Percentiles rank a stretch among this genome's conserved stretches.
phyloP scores from a whole-genome alignment of 2,113 vertebrate species.

The Cynocephalus volans region DNA sequence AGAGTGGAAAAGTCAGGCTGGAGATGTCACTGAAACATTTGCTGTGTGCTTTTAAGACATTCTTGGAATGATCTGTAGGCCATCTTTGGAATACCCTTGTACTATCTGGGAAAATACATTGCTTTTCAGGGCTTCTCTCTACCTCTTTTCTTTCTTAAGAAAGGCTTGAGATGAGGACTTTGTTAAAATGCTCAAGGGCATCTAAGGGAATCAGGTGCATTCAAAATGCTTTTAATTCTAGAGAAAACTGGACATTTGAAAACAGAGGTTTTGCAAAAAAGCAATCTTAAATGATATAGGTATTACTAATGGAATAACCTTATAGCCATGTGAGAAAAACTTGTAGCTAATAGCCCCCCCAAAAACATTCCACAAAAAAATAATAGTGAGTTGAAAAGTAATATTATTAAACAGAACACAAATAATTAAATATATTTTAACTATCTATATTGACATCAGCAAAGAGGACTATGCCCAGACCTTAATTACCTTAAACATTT shows the following conservation, averaged over 20 bases:
- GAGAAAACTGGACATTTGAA: not conserved
- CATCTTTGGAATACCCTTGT: not conserved
- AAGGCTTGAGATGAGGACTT: not conserved
- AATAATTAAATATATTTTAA: not conserved
- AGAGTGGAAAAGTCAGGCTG: not conserved
- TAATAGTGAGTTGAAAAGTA: not conserved
- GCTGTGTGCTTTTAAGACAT: not conserved
- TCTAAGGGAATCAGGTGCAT: not conserved
- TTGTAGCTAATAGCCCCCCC: not conserved
- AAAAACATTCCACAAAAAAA: not conserved
- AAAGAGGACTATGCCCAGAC: not conserved
- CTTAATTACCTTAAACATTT: not conserved
- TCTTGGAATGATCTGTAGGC: not conserved
- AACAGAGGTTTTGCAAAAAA: not conserved
- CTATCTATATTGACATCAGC: not conserved
- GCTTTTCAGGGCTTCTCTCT: fast-evolving
- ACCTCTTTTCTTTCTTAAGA: not conserved
- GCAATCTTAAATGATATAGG: not conserved
- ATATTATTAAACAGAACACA: not conserved
- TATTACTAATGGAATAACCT: not conserved
- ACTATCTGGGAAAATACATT: not conserved
- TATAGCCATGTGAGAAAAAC: not conserved
- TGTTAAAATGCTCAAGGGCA: not conserved
- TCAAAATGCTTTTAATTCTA: not conserved
- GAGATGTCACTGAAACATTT: not conserved